Evolutionary conservation across 1,140 invertebrate genomes (phyloP).

Genomic region (Chrysoperla carnea): DNA sequence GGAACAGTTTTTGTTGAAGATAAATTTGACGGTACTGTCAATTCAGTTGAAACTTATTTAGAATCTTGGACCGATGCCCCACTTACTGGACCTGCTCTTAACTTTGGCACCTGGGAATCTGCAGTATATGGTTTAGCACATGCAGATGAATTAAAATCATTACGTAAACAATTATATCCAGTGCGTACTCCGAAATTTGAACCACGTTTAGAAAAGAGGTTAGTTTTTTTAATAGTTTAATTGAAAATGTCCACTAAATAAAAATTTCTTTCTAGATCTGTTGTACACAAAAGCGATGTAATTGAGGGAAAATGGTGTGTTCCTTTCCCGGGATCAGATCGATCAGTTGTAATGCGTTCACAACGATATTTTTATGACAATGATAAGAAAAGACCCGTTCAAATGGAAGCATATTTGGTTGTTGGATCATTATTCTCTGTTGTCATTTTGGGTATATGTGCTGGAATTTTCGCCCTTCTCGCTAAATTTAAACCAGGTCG

Average conservation of each 20-base stretch:
- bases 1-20: slow-evolving; percentile 57
- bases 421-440: slow-evolving; percentile 23
- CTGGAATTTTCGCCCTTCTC: slow-evolving; percentile 41
- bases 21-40: slow-evolving; percentile 54
- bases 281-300: slow-evolving; percentile 40
- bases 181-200: slow-evolving; percentile 38
- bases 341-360: slow-evolving; percentile 53
- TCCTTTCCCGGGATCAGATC: slow-evolving; percentile 63
- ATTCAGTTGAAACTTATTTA: slow-evolving; percentile 60
- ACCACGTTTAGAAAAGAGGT: slow-evolving; percentile 37
- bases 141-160: slow-evolving; percentile 33
- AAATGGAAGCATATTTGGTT: slow-evolving; percentile 14
- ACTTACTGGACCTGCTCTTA: slow-evolving; percentile 23
- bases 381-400: slow-evolving; percentile 48
- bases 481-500: slow-evolving; percentile 41
- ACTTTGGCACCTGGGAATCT: slow-evolving; percentile 73
- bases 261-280: slow-evolving; percentile 24
- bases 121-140: slow-evolving; percentile 53
- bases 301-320: slow-evolving; percentile 45
- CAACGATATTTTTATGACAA: slow-evolving; percentile 50
- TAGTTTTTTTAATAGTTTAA: slow-evolving; percentile 6
- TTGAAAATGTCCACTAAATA: slow-evolving; percentile 4
- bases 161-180: slow-evolving; percentile 47
- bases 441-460: slow-evolving; percentile 31
- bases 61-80: slow-evolving; percentile 18